Evolutionary conservation across 2,888 invertebrate genomes (phyloP).

Genomic region (Cenopis cana): DNA sequence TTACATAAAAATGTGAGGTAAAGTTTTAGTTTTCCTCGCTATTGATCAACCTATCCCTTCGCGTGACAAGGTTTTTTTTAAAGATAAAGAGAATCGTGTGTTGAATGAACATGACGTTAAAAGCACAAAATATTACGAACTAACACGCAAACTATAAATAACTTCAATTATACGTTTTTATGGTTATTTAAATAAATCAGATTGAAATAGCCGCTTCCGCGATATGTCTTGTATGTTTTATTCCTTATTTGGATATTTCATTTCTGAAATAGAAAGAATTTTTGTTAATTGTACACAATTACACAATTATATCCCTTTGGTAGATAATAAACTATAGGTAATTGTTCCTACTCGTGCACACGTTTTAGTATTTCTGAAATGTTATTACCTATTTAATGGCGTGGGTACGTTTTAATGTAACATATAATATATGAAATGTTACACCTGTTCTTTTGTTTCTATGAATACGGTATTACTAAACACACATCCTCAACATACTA

Average conservation of each 20-base stretch:
- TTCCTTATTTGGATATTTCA: background rate
- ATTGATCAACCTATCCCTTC: constrained; percentile 6
- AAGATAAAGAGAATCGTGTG: constrained; percentile 5
- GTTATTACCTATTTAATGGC: background rate
- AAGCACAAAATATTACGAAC: constrained; percentile 7
- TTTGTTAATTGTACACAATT: background rate
- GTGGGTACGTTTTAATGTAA: background rate
- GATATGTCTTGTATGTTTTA: background rate
- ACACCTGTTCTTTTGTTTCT: too few relatives aligned
- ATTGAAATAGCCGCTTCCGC: too few relatives aligned
- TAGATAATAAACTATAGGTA: background rate
- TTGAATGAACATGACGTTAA: constrained; percentile 8
- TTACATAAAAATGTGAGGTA: background rate
- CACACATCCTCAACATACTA: background rate
- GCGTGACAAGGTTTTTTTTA: constrained; percentile 12
- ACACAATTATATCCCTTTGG: background rate
- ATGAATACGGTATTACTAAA: too few relatives aligned
- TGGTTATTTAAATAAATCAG: too few relatives aligned
- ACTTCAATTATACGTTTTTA: too few relatives aligned
- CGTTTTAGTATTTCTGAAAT: background rate
- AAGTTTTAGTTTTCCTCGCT: background rate
- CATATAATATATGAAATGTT: background rate
- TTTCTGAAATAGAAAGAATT: too few relatives aligned
- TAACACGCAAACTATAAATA: background rate
- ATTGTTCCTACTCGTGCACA: background rate